phyloP scores from a whole-genome alignment of 2,113 vertebrate genomes.

The Nothocercus nigrocapillus region DNA sequence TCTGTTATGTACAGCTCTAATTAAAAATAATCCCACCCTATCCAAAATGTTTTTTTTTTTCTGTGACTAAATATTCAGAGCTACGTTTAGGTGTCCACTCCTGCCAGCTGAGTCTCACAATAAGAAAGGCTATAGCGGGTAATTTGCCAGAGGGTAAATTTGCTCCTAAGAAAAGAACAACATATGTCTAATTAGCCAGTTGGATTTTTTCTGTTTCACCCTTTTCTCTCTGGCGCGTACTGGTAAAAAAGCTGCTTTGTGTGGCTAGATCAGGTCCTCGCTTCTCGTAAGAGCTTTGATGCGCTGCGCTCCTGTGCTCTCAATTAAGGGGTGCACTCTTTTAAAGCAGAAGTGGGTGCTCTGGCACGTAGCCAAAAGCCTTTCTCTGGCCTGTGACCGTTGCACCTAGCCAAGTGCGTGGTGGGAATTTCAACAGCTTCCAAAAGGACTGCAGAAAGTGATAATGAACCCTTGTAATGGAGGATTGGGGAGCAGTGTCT shows the following conservation, averaged over 20 bases:
- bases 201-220: not conserved
- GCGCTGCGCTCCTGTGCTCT: not conserved
- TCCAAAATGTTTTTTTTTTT: not conserved
- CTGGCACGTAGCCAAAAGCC: not conserved
- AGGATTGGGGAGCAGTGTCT: not conserved
- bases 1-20: not conserved
- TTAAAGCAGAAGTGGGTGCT: accelerated
- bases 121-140: not conserved
- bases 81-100: not conserved
- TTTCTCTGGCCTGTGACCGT: not conserved
- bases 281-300: not conserved
- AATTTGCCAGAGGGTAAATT: not conserved
- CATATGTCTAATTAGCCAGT: not conserved
- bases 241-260: not conserved
- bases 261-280: not conserved
- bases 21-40: not conserved
- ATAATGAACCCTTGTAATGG: not conserved
- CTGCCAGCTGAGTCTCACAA: not conserved
- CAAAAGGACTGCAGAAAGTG: not conserved
- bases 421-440: not conserved
- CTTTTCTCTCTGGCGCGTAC: not conserved
- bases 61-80: not conserved
- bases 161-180: not conserved
- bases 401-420: not conserved
- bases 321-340: not conserved